Percentiles rank a stretch among this genome's conserved stretches.
Evolutionary conservation across 2,113 vertebrate genomes (phyloP).

Genomic region (Oncorhynchus mykiss): DNA sequence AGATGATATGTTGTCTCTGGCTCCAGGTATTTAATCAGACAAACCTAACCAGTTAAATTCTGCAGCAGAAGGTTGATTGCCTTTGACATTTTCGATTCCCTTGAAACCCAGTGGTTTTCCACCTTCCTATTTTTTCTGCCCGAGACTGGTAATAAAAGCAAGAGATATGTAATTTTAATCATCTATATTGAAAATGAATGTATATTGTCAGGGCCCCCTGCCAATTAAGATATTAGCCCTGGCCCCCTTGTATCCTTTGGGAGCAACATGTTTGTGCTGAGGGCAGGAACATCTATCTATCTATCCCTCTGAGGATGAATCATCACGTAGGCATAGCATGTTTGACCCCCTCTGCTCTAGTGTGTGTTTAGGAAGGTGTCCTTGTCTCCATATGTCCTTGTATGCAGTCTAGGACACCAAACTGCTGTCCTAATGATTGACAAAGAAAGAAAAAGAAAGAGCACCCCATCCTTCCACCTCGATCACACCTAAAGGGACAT

Average conservation of each 20-base stretch:
- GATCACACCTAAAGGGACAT: too few species aligned
- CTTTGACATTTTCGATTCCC: slow-evolving; percentile 50
- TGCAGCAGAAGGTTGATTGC: slow-evolving; percentile 27
- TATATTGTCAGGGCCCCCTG: slow-evolving; percentile 8
- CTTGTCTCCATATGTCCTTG: not conserved
- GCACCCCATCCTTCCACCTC: too few species aligned
- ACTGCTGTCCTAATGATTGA: not conserved
- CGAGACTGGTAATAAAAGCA: slow-evolving; percentile 15
- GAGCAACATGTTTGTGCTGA: not conserved
- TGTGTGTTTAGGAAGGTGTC: not conserved
- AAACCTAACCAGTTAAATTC: slow-evolving; percentile 19
- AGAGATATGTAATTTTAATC: slow-evolving; percentile 9
- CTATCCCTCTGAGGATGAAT: not conserved
- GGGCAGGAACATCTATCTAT: not conserved
- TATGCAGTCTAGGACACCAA: not conserved
- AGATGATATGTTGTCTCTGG: slow-evolving; percentile 35
- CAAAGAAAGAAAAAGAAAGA: too few species aligned
- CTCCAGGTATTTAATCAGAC: slow-evolving; percentile 43
- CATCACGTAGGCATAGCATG: not conserved
- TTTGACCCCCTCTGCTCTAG: not conserved
- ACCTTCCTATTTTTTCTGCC: slow-evolving; percentile 7
- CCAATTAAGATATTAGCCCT: slow-evolving; percentile 4
- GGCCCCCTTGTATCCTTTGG: not conserved
- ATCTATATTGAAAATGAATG: slow-evolving; percentile 3
- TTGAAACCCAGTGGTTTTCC: slow-evolving; percentile 24